A percentile compares a stretch with the other conserved stretches of the same genome.
These are phyloP conservation scores for Spea bombifrons DNA, from an alignment of 2,113 vertebrate species.

Conservation along the genomic window DNA sequence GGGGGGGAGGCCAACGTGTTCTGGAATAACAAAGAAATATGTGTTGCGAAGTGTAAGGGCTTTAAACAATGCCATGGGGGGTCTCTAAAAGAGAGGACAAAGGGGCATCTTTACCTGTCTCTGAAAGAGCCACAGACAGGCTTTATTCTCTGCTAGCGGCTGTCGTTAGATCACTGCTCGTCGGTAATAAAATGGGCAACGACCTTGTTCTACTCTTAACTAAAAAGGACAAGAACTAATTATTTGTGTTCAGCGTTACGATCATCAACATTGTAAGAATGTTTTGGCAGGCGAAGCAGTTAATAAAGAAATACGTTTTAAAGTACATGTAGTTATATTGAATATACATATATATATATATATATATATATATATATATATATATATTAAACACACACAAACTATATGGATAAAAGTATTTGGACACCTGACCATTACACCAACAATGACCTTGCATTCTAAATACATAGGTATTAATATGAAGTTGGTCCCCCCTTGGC, in stretches of 20 bases:
- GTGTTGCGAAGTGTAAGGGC: slow-evolving; percentile 75
- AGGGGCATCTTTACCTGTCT: slow-evolving; percentile 9
- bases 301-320: too few relatives aligned
- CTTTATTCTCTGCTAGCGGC: background rate
- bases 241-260: background rate
- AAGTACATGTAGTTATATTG: too few relatives aligned
- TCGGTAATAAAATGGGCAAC: background rate
- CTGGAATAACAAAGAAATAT: slow-evolving; percentile 93
- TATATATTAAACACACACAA: too few relatives aligned
- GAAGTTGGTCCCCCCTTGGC: too few relatives aligned
- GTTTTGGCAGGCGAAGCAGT: too few relatives aligned
- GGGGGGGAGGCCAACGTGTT: slow-evolving; percentile 76
- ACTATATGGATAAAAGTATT: too few relatives aligned
- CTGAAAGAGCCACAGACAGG: slow-evolving; percentile 1
- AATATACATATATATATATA: too few relatives aligned
- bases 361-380: too few relatives aligned
- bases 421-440: too few relatives aligned
- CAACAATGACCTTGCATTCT: too few relatives aligned
- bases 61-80: slow-evolving; percentile 79
- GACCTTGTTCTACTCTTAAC: slow-evolving; percentile 1
- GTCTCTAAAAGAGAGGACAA: slow-evolving; percentile 58
- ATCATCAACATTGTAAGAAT: background rate
- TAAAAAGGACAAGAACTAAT: background rate
- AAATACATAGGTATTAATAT: too few relatives aligned
- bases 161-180: background rate